Percentiles rank a stretch among this genome's conserved stretches.
phyloP scores from a whole-genome alignment of 2,888 invertebrate species.

The Conomelus anceps region DNA sequence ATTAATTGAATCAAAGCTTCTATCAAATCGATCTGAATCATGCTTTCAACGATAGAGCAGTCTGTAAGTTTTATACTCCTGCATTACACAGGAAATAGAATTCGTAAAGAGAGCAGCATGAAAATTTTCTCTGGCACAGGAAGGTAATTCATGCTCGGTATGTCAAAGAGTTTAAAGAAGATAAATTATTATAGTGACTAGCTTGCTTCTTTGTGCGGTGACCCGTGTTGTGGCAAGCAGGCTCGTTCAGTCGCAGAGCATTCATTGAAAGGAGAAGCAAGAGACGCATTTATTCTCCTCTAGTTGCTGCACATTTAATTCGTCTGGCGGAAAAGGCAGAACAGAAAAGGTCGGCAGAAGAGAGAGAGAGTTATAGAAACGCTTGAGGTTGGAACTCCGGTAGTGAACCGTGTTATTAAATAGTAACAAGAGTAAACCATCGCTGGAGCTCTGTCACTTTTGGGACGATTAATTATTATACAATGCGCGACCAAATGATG shows the following conservation, averaged over 20 bases:
- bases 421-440: background rate
- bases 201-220: background rate
- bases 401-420: background rate
- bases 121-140: background rate
- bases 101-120: background rate
- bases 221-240: background rate
- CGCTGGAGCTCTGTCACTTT: background rate
- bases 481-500: background rate
- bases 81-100: background rate
- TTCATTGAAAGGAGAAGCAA: background rate
- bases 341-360: background rate
- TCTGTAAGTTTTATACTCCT: background rate
- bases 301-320: background rate
- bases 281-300: background rate
- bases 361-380: background rate
- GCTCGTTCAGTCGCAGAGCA: background rate
- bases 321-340: background rate
- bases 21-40: background rate
- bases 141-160: background rate
- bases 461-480: background rate
- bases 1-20: too few species aligned
- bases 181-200: background rate
- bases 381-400: background rate
- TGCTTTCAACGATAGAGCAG: background rate
- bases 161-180: background rate